Conservation (phyloP, 2,797 vertebrate species). For the Pteropus rufus region DNA sequence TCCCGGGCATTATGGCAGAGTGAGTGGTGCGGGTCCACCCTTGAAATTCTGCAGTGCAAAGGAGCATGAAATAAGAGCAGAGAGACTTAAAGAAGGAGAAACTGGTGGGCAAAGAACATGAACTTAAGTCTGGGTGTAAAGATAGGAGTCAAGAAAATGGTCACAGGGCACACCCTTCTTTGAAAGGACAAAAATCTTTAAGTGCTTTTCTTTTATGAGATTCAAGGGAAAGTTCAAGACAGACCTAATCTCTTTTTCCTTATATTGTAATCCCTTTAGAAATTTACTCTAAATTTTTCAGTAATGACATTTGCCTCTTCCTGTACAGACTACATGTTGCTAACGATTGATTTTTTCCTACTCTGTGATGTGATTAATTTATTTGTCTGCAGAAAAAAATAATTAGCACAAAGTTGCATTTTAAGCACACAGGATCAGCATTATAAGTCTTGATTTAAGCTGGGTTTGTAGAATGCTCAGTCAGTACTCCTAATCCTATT, state of each 20-base stretch:
- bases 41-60: not conserved
- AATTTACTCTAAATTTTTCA: too few species aligned
- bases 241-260: too few species aligned
- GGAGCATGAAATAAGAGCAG: not conserved
- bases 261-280: too few species aligned
- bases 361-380: conserved; percentile 5
- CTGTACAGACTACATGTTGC: too few species aligned
- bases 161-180: too few species aligned
- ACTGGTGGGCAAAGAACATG: not conserved
- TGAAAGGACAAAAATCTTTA: too few species aligned
- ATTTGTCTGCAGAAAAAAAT: conserved; percentile 16
- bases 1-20: not conserved
- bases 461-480: not conserved
- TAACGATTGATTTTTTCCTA: not conserved
- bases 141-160: not conserved
- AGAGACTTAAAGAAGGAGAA: not conserved
- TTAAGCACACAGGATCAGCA: not conserved
- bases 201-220: too few species aligned
- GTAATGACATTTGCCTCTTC: too few species aligned
- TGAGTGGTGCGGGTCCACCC: not conserved
- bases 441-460: not conserved
- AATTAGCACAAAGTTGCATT: not conserved
- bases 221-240: too few species aligned
- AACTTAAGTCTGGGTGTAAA: not conserved
- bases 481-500: not conserved